These are phyloP conservation scores for Drosophila bocqueti DNA, from an alignment of 1,140 invertebrate genomes.

Conservation along the genomic window DNA sequence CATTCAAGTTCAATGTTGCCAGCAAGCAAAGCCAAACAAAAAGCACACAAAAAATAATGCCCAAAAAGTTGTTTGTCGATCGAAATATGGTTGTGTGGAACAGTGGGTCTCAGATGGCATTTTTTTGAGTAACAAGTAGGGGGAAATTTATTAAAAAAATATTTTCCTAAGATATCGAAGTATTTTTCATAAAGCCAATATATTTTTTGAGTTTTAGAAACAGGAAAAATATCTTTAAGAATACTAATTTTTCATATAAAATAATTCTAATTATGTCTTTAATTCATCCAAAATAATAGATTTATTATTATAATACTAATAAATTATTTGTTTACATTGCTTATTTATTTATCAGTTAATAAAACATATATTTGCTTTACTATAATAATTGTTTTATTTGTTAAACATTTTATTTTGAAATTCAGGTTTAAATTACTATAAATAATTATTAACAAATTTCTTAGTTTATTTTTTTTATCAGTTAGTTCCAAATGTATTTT, in stretches of 20 bases:
- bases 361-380: too few species aligned
- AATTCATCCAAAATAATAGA: background rate
- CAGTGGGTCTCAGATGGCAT: background rate
- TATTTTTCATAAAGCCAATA: background rate
- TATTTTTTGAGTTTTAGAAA: background rate
- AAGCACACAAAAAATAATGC: slow-evolving; percentile 15
- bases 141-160: background rate
- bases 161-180: background rate
- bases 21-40: background rate
- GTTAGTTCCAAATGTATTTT: background rate
- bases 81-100: slow-evolving; percentile 7
- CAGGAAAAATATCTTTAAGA: too few species aligned
- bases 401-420: too few species aligned
- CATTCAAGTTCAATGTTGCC: slow-evolving; percentile 47
- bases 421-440: background rate
- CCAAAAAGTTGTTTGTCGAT: slow-evolving; percentile 26
- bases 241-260: too few species aligned
- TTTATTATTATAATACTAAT: too few species aligned
- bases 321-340: too few species aligned
- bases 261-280: too few species aligned
- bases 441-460: background rate
- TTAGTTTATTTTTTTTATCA: background rate
- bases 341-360: too few species aligned
- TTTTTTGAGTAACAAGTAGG: background rate
- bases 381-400: too few species aligned